phyloP scores from a whole-genome alignment of 2,888 invertebrate genomes.

The Dynastes grantii region DNA sequence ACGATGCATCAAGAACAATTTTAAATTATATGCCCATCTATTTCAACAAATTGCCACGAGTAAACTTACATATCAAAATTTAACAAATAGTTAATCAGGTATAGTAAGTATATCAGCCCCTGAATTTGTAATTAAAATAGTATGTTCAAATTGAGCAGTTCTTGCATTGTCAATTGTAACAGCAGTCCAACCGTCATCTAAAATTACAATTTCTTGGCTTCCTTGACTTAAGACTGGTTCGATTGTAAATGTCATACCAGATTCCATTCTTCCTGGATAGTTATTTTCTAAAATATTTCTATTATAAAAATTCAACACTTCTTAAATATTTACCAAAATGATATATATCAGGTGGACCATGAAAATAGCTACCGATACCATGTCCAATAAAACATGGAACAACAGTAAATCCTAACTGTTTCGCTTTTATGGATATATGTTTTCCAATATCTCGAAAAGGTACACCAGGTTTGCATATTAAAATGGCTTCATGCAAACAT shows the following conservation, averaged over 20 bases:
- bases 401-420: conserved; percentile 76
- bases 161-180: conserved; percentile 86
- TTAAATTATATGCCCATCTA: too few relatives aligned
- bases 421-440: conserved; percentile 78
- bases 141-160: conserved; percentile 94
- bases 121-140: conserved; percentile 85
- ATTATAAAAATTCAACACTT: conserved; percentile 1
- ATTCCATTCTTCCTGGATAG: conserved; percentile 80
- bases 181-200: conserved; percentile 95
- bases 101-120: conserved; percentile 87
- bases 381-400: conserved; percentile 91
- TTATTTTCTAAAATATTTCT: conserved; percentile 74
- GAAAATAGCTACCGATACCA: conserved; percentile 94
- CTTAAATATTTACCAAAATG: conserved; percentile 79
- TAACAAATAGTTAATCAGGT: conserved; percentile 47
- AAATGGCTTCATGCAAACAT: conserved; percentile 79
- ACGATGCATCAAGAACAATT: too few relatives aligned
- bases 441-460: conserved; percentile 78
- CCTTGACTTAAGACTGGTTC: conserved; percentile 92
- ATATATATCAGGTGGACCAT: conserved; percentile 92
- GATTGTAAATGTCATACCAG: conserved; percentile 97
- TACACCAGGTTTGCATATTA: conserved; percentile 76
- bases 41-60: too few relatives aligned
- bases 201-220: conserved; percentile 76
- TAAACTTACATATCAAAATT: too few relatives aligned